A percentile compares a stretch with the other conserved stretches of the same genome.
Evolutionary conservation across 2,113 vertebrate species (phyloP).

Genomic region (Cryptotis parvus): DNA sequence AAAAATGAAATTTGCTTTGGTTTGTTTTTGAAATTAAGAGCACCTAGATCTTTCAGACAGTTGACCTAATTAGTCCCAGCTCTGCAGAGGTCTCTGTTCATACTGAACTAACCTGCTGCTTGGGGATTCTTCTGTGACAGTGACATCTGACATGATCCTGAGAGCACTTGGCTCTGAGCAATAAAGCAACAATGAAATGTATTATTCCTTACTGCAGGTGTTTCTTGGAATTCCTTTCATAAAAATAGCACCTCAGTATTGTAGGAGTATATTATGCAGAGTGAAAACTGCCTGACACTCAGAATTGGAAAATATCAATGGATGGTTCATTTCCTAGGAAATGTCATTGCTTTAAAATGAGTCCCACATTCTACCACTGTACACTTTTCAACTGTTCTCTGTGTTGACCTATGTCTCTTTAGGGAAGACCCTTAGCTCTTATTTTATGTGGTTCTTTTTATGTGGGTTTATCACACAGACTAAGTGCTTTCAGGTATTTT

Average conservation of each 20-base stretch:
- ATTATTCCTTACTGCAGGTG: background rate
- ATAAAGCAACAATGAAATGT: background rate
- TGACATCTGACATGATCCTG: background rate
- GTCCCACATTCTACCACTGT: background rate
- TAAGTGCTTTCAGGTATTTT: too few species aligned
- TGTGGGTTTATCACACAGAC: too few species aligned
- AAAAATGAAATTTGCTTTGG: background rate
- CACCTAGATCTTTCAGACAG: background rate
- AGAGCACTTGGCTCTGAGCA: background rate
- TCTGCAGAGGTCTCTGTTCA: too few species aligned
- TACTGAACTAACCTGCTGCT: too few species aligned
- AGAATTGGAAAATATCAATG: background rate
- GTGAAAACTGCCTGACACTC: background rate
- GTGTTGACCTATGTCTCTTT: background rate
- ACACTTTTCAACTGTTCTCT: background rate
- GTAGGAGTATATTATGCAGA: background rate
- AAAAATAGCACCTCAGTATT: background rate
- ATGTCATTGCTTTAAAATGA: background rate
- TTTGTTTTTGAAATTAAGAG: background rate
- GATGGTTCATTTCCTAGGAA: background rate
- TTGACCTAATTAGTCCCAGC: background rate
- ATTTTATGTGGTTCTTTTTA: too few species aligned
- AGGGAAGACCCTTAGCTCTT: too few species aligned
- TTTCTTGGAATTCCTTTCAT: constrained; percentile 4
- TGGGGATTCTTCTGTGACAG: too few species aligned